Conservation (phyloP, 2,888 invertebrate genomes). For the Heliconius erato region DNA sequence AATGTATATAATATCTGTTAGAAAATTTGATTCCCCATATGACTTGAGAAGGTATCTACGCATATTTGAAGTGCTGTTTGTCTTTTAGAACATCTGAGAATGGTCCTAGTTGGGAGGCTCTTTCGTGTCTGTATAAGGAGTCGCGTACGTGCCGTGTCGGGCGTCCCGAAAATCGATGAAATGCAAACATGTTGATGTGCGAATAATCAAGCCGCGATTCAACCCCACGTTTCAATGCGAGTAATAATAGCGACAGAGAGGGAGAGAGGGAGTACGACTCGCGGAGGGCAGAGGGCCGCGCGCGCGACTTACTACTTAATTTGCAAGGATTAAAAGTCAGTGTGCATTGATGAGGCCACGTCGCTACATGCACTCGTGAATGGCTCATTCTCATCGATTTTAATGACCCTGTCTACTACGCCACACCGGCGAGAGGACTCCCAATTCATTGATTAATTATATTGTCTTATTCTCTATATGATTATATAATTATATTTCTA, state of each 20-base stretch:
- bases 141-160: conserved; percentile 52
- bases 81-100: conserved; percentile 1
- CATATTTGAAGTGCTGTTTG: background rate
- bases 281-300: conserved; percentile 52
- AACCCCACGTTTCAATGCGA: conserved; percentile 69
- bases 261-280: conserved; percentile 67
- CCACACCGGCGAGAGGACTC: conserved; percentile 41
- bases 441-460: conserved; percentile 45
- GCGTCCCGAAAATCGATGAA: conserved; percentile 76
- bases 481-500: background rate
- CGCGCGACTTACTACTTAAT: conserved; percentile 41
- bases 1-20: background rate
- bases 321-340: conserved; percentile 28
- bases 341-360: conserved; percentile 28
- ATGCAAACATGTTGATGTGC: conserved; percentile 82
- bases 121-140: conserved; percentile 43
- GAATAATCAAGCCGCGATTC: conserved; percentile 79
- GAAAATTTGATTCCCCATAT: background rate
- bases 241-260: conserved; percentile 76
- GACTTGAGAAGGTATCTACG: background rate
- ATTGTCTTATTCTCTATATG: conserved; percentile 27
- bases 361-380: conserved; percentile 50
- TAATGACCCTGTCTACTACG: conserved; percentile 51
- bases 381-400: conserved; percentile 53
- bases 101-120: conserved; percentile 22